Evolutionary conservation across 1,140 invertebrate species (phyloP), one percentile per base, ranked within the genome.

Genomic region (Tetramorium simillimum): DNA sequence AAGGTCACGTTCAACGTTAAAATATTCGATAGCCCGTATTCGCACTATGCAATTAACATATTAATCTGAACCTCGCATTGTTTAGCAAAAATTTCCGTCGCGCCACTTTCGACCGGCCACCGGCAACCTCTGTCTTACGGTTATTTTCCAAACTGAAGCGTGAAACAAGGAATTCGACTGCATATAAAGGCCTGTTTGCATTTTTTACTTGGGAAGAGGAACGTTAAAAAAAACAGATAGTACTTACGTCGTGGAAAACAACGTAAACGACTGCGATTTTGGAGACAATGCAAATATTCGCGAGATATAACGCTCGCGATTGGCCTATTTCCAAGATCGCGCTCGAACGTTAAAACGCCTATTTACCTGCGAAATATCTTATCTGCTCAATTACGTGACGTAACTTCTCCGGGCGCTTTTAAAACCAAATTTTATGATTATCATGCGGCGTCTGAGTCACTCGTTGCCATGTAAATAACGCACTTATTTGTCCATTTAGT

Each of bases 331-430:
- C 16, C 33, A 5, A 49, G 0, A 3, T 69, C 10, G n/a, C 12
- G n/a, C 37, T 46, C 21, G 40, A 7, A 7, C 4, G 10, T 69
- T 46, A 9, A 69, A 49, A 69, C 16, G 14, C 14, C 40, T 69
- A 46, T 69, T 69, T 69, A 69, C 65, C 33, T 16, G 14, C 40
- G n/a, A 69, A 69, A 24, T 69, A 46, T 49, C 65, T 69, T 69
- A 69, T 69, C 65, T 24, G 65, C 2, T 69, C 40, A 69, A 49
- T 69, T 69, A 2, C 65, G 14, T 49, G n/a, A 24, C 21, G 5
- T 14, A 69, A 69, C 21, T 46, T 6, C 40, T 69, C 6, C 40
- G 21, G 28, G 21, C n/a, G n/a, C 40, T 69, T 69, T 46, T 69
- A 69, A 69, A 46, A 46, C 14, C 12, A 46, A 69, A 69, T 69